Evolutionary conservation across 2,888 invertebrate genomes (phyloP).

Genomic region (Adineta ricciae): DNA sequence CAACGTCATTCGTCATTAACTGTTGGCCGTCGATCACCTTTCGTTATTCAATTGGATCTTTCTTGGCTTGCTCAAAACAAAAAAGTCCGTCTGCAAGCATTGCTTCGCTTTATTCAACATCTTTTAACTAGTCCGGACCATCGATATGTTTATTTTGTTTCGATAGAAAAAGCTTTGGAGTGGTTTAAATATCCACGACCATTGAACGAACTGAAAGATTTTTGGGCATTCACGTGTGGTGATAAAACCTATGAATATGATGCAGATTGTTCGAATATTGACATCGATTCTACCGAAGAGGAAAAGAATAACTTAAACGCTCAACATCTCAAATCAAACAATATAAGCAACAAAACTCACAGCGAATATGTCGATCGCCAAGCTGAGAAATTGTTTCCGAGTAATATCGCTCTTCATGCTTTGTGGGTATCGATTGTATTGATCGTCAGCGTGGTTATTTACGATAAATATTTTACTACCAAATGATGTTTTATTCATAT

Average conservation of each 20-base stretch:
- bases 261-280: slow-evolving; percentile 4
- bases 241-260: slow-evolving; percentile 30
- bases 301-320: too few relatives aligned
- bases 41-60: slow-evolving; percentile 25
- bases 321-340: not conserved
- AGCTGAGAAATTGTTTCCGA: not conserved
- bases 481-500: not conserved
- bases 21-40: slow-evolving; percentile 18
- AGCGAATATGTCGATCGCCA: not conserved
- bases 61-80: slow-evolving; percentile 23
- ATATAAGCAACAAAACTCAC: not conserved
- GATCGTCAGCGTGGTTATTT: not conserved
- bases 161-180: slow-evolving; percentile 25
- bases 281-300: slow-evolving; percentile 10
- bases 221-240: slow-evolving; percentile 32
- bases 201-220: slow-evolving; percentile 11
- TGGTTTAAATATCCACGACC: slow-evolving; percentile 31
- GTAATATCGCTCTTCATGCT: not conserved
- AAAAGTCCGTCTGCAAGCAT: not conserved
- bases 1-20: not conserved
- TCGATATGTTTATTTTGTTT: slow-evolving; percentile 30
- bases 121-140: not conserved
- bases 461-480: not conserved
- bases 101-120: slow-evolving; percentile 28
- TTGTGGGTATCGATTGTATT: not conserved